Percentiles rank a stretch among this genome's conserved stretches.
Evolutionary conservation across 2,113 vertebrate genomes (phyloP).

Genomic region (Pitta sordida): DNA sequence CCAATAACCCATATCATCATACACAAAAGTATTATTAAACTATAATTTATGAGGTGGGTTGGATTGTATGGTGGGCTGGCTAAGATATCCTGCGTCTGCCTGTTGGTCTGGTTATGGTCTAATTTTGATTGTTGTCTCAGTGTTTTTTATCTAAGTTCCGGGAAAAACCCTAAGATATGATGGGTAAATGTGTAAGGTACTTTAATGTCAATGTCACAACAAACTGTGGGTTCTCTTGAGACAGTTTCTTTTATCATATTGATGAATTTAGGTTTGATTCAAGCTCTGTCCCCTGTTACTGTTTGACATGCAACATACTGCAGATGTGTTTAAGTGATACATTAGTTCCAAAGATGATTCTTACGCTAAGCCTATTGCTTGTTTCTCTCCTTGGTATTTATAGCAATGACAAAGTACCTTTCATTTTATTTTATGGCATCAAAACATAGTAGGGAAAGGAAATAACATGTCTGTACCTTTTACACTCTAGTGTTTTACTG

Average conservation of each 20-base stretch:
- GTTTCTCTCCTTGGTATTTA: constrained; percentile 10
- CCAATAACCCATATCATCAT: constrained; percentile 28
- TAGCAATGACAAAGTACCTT: neutral
- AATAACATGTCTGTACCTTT: neutral
- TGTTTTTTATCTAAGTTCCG: neutral
- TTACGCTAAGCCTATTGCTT: neutral
- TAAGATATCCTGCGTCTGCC: neutral
- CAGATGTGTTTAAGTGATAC: neutral
- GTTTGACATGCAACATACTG: neutral
- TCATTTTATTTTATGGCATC: constrained; percentile 11
- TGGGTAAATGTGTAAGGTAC: neutral
- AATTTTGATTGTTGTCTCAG: neutral
- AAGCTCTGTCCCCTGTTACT: neutral
- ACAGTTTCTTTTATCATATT: neutral
- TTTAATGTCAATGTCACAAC: neutral
- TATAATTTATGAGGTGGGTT: constrained; percentile 6
- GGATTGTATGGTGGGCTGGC: neutral
- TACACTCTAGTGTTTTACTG: neutral
- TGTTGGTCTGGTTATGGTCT: neutral
- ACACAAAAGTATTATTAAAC: constrained; percentile 2
- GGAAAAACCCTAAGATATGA: neutral
- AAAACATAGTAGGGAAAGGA: neutral
- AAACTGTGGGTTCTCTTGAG: neutral
- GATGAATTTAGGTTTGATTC: neutral
- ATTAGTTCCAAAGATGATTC: neutral